Evolutionary conservation across 2,797 vertebrate species (phyloP), one percentile per base, ranked within the genome.

Genomic region (Gila robusta): DNA sequence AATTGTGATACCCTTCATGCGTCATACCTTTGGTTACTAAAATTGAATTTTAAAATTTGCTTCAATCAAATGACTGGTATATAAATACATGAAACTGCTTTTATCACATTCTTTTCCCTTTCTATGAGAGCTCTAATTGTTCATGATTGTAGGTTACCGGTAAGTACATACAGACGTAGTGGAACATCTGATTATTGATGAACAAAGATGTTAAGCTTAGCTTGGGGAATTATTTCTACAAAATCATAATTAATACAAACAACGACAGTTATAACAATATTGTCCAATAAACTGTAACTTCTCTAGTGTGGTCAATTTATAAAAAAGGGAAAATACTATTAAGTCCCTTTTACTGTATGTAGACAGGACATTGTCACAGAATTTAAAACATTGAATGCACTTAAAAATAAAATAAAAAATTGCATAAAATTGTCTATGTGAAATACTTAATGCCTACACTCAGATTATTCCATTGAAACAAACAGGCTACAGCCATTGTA

Each of bases 351-450:
- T 83, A 62, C 77, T 87, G 67, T 88, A 70, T 88, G 89, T 37
- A 77, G 44, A 47, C 44, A 73, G 66, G 78, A 83, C 82, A 83
- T 87, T 67, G 86, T 23, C 23, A 84, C 59, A 79, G 85, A 59
- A 88, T 67, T 77, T 80, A 88, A 71, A 83, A 80, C 87, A 78
- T 35, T 44, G 64, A 87, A 89, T 86, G 85, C 84, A 77, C 84
- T 84, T 88, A 87, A 89, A 89, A 89, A 72, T 84, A 4, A 52
- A 52, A 47, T 84, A 89, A 35, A 35, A 35, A 35, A 35, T 35
- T 94, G 93, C 93, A 94, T 94, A 94, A 92, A 94, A 91, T 88
- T 86, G 87, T 80, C 66, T 59, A 69, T 32, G 87, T 91, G 89
- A 79, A 26, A 71, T 77, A 85, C 66, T 41, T 59, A 92, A 92